Evolutionary conservation across 2,888 invertebrate species (phyloP), one percentile per base, ranked within the genome.

Genomic region (Lasioglossum calceatum): DNA sequence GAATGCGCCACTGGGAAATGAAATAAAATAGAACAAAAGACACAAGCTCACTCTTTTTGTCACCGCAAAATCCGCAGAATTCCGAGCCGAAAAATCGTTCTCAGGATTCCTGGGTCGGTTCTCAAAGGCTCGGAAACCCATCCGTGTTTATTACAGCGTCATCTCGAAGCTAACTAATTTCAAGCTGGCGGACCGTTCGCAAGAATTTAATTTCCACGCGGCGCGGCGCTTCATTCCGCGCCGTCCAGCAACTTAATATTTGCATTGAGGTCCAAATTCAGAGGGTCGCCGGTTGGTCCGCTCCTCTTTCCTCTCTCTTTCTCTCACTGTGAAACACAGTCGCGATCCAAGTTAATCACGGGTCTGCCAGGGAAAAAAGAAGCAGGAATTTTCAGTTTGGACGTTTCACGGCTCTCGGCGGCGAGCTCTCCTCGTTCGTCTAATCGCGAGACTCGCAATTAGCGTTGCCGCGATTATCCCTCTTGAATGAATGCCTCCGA

Each of bases 391-490:
- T 42, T 64, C 64, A 19, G 70, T 44, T 70, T 44, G 12, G 19
- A 64, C 67, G 42, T 75, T 39, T 12, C 44, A n/a, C 14, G 42
- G n/a, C 3, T 67, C 23, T 12, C 44, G 44, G 23, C n/a, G 50
- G 12, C 36, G 42, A 36, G 39, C 42, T 14, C 32, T 19, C 23
- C 42, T n/a, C 71, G 32, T 67, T 76, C 10, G 12, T 54, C 32
- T 83, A 76, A 81, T 75, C 58, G 74, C 42, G 50, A 50, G 70
- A 73, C 64, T 81, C 61, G 54, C 82, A 42, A 80, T 85, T 75
- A 73, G 54, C 77, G 64, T 76, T 39, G 16, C 74, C 36, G 47
- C 73, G 39, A 77, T 82, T 86, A 85, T 82, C 72, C 54, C 44
- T 32, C 73, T 54, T 75, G 67, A 79, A 79, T 23, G 73, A 77